phyloP scores from a whole-genome alignment of 92 coral and sea anemone species.

The Phymanthus crucifer region DNA sequence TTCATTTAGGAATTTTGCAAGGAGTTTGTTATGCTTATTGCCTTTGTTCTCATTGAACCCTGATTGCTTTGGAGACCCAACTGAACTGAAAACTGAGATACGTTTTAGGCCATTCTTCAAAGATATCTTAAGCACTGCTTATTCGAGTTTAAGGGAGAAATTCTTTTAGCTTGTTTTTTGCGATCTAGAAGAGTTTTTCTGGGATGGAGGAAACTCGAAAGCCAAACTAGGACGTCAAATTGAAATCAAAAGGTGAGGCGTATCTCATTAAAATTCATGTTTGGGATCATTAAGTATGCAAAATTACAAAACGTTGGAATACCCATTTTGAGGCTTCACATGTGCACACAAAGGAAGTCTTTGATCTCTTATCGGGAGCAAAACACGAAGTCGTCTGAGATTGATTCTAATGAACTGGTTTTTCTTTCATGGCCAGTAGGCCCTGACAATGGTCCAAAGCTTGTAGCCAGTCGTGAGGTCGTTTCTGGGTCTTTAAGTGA shows the following conservation, averaged over 20 bases:
- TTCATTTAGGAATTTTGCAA: not conserved
- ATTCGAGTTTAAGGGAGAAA: not conserved
- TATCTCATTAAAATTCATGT: slow-evolving; percentile 27
- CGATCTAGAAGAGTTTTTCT: not conserved
- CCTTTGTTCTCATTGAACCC: not conserved
- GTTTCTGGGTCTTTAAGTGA: slow-evolving; percentile 9
- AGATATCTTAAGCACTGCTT: not conserved
- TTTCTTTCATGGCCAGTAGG: not conserved
- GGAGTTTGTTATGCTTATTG: not conserved
- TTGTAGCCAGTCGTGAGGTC: not conserved
- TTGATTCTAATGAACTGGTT: slow-evolving; percentile 31
- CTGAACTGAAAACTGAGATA: not conserved
- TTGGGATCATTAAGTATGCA: slow-evolving; percentile 48
- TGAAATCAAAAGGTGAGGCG: slow-evolving; percentile 49
- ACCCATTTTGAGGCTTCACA: slow-evolving; percentile 49
- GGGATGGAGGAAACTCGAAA: not conserved
- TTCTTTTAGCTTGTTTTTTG: not conserved
- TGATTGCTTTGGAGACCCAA: not conserved
- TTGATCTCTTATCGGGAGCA: slow-evolving; percentile 49
- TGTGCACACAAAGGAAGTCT: slow-evolving; percentile 63
- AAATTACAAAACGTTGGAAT: slow-evolving; percentile 44
- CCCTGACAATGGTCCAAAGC: slow-evolving; percentile 7
- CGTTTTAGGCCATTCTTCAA: not conserved
- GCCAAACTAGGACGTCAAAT: not conserved
- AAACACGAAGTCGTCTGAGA: slow-evolving; percentile 27